Evolutionary conservation across 2,888 invertebrate genomes (phyloP).

Genomic region (Tinea semifulvella): DNA sequence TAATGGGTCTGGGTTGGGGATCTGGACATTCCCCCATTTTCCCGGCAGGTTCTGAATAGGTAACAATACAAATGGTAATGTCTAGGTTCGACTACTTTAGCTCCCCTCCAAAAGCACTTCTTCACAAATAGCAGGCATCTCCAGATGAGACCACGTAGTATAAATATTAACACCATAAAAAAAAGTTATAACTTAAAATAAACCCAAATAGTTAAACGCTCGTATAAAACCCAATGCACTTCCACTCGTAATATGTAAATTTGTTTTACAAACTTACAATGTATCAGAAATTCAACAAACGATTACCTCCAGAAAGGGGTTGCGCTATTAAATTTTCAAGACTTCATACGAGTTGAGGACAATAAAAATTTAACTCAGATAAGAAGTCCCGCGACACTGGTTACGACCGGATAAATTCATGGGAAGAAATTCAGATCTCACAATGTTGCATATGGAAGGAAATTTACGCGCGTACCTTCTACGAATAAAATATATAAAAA

Average conservation of each 20-base stretch:
- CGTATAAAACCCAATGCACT: conserved; percentile 4
- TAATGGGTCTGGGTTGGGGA: no score
- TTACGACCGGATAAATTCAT: conserved; percentile 12
- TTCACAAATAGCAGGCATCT: no score
- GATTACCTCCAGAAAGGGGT: conserved; percentile 26
- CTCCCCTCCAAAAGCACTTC: no score
- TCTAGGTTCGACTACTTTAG: no score
- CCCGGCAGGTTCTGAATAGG: no score
- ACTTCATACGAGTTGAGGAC: conserved; percentile 30
- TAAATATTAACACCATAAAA: conserved; percentile 5
- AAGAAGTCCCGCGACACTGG: conserved; percentile 24
- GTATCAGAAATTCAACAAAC: conserved; percentile 28
- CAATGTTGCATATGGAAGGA: conserved; percentile 4
- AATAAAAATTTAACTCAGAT: conserved; percentile 33
- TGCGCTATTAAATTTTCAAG: conserved; percentile 31
- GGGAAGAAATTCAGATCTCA: conserved; percentile 5
- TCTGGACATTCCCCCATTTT: no score
- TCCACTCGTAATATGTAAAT: conserved; percentile 7
- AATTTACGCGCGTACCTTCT: no score
- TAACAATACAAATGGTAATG: no score
- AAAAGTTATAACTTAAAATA: not conserved
- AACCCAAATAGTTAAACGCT: conserved; percentile 1
- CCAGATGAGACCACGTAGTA: no score
- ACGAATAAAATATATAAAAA: no score
- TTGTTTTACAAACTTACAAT: conserved; percentile 25